Evolutionary conservation across 2,113 vertebrate genomes (phyloP).

Genomic region (Actinemys pallida): DNA sequence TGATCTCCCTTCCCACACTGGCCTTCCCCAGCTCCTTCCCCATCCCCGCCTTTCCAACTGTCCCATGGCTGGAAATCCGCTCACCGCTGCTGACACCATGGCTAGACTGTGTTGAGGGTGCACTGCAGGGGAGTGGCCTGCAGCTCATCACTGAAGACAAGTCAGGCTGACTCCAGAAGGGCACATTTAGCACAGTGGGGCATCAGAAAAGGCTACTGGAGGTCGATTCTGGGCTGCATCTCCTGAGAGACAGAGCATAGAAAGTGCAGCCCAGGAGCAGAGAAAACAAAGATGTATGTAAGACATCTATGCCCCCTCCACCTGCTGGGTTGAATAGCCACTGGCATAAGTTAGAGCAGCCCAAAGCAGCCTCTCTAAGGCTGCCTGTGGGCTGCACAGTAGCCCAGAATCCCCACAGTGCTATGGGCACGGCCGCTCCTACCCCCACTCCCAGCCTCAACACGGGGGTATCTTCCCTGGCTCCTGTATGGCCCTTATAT

Average conservation of each 20-base stretch:
- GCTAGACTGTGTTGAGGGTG: not conserved
- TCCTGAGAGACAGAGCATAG: not conserved
- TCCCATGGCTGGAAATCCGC: not conserved
- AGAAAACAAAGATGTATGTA: not conserved
- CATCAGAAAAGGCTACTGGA: not conserved
- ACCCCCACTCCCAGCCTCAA: not conserved
- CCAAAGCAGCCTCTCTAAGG: not conserved
- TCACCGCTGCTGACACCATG: not conserved
- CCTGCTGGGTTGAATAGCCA: not conserved
- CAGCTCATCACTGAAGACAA: not conserved
- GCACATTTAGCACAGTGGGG: not conserved
- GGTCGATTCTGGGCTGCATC: not conserved
- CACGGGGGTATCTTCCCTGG: not conserved
- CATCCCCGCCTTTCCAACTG: not conserved
- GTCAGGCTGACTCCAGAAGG: not conserved
- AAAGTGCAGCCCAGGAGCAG: not conserved
- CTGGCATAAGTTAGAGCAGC: not conserved
- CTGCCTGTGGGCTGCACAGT: no score
- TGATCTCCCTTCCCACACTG: not conserved
- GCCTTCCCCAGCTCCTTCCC: not conserved
- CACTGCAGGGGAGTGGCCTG: not conserved
- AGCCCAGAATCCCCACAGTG: not conserved
- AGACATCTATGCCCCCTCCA: not conserved
- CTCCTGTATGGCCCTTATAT: not conserved
- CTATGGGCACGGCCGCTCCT: not conserved